A percentile compares a stretch with the other conserved stretches of the same genome.
phyloP scores from a whole-genome alignment of 1,140 invertebrate species.

The Calliopsis andreniformis region DNA sequence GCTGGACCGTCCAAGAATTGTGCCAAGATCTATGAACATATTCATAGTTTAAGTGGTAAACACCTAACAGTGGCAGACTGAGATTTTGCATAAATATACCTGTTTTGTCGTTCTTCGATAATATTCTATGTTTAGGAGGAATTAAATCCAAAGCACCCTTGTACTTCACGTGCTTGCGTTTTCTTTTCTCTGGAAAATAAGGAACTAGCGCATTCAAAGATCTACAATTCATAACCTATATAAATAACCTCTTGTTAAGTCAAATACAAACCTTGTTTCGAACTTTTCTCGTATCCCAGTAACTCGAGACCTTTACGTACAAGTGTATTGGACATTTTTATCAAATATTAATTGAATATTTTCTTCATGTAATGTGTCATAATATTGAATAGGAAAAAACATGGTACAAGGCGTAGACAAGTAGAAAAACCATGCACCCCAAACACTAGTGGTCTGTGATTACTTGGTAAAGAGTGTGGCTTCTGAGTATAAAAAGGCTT shows the following conservation, averaged over 20 bases:
- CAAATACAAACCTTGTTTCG: constrained; percentile 60
- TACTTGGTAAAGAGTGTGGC: too few relatives aligned
- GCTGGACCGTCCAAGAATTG: constrained; percentile 54
- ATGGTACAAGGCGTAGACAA: too few relatives aligned
- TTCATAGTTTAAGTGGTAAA: background rate
- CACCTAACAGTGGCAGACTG: background rate
- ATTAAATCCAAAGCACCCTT: constrained; percentile 69
- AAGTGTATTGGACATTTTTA: constrained; percentile 74
- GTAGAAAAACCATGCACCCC: too few relatives aligned
- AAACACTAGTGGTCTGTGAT: too few relatives aligned
- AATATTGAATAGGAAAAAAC: background rate
- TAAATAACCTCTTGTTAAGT: background rate
- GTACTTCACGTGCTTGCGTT: constrained; percentile 54
- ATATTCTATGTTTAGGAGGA: constrained; percentile 67
- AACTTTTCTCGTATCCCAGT: constrained; percentile 61
- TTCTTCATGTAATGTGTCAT: background rate
- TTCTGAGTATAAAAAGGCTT: too few relatives aligned
- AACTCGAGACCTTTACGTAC: constrained; percentile 74
- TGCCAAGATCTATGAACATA: constrained; percentile 36
- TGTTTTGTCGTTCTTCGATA: constrained; percentile 61
- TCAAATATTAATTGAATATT: constrained; percentile 17
- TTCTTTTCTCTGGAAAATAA: constrained; percentile 61
- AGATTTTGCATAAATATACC: constrained; percentile 39
- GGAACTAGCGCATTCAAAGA: constrained; percentile 9
- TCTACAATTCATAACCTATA: constrained; percentile 2